These are phyloP conservation scores for Sturnus vulgaris DNA, from an alignment of 2,113 vertebrate species.

Conservation along the genomic window DNA sequence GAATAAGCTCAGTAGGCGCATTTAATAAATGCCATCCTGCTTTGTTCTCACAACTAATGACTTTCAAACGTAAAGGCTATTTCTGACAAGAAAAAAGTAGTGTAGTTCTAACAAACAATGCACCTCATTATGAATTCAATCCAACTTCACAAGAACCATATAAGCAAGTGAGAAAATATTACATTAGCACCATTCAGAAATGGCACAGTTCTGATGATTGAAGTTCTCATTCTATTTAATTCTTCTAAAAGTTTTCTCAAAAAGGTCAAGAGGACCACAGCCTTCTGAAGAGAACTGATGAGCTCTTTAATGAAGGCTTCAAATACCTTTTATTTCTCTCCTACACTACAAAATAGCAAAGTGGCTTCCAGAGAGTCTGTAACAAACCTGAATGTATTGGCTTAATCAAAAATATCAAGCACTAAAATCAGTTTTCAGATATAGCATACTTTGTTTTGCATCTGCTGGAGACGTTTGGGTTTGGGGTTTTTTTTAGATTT, in stretches of 20 bases:
- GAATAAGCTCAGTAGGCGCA: not conserved
- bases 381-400: not conserved
- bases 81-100: not conserved
- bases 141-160: not conserved
- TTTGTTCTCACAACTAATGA: conserved; percentile 3
- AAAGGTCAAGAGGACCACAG: not conserved
- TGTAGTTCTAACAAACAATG: not conserved
- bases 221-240: not conserved
- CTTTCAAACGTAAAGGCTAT: not conserved
- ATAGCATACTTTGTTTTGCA: not conserved
- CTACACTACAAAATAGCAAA: not conserved
- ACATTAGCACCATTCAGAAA: not conserved
- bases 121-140: not conserved
- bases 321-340: not conserved
- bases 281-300: not conserved
- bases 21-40: not conserved
- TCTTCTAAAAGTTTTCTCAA: conserved; percentile 9
- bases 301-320: not conserved
- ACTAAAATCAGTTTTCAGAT: not conserved
- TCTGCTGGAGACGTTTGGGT: not conserved
- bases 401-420: not conserved
- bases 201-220: not conserved
- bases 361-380: not conserved
- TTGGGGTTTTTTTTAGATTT: not conserved
- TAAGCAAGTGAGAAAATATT: conserved; percentile 12